Evolutionary conservation across 92 coral and sea anemone genomes (phyloP).

Genomic region (Epizoanthus scotinus): DNA sequence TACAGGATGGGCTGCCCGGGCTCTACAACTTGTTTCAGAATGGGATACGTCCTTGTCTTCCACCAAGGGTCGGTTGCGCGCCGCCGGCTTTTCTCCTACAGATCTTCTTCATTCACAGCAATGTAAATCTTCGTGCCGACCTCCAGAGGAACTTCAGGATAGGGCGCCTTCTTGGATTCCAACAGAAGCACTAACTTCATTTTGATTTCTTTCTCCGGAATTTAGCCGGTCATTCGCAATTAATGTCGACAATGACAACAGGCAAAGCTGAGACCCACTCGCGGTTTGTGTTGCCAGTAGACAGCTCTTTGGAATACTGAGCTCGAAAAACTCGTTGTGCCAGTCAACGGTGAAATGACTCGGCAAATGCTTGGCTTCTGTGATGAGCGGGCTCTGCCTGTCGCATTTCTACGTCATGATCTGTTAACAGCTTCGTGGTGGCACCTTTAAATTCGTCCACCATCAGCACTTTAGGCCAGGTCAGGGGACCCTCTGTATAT

Average conservation of each 20-base stretch:
- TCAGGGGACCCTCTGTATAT: constrained; percentile 32
- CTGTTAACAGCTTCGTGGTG: constrained; percentile 6
- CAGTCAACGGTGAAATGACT: constrained; percentile 27
- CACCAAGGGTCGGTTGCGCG: background rate
- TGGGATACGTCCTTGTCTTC: background rate
- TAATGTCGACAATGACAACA: background rate
- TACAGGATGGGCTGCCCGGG: no score
- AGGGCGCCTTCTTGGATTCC: no score
- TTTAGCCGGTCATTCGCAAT: no score
- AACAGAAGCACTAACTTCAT: no score
- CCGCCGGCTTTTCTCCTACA: background rate
- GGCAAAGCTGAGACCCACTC: constrained; percentile 23
- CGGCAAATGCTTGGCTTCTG: background rate
- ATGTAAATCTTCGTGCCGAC: no score
- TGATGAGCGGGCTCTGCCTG: constrained; percentile 14
- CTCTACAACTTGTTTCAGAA: background rate
- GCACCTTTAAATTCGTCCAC: constrained; percentile 38
- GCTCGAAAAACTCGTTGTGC: constrained; percentile 2
- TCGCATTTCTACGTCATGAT: constrained; percentile 16
- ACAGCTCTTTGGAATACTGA: constrained; percentile 21
- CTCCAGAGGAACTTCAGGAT: no score
- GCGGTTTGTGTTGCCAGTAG: constrained; percentile 3
- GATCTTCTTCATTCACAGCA: background rate
- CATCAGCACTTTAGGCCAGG: constrained; percentile 32
- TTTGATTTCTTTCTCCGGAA: no score